These are phyloP conservation scores for Julus scanicus DNA, from an alignment of 2,888 invertebrate genomes.

Conservation along the genomic window DNA sequence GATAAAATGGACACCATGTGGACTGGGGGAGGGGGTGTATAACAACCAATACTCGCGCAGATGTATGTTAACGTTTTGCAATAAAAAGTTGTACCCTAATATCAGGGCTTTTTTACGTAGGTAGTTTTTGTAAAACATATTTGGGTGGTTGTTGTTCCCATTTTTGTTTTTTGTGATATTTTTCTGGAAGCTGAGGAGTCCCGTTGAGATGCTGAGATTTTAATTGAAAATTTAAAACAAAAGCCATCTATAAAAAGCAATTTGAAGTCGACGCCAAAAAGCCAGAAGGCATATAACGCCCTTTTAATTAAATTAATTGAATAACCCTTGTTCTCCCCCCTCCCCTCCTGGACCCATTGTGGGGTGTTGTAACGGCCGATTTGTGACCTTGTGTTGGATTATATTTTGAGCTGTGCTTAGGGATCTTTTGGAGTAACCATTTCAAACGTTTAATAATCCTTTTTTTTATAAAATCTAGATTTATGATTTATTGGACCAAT, in stretches of 20 bases:
- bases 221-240: constrained; percentile 7
- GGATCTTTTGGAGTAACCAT: no score
- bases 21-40: no score
- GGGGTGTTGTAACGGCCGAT: not conserved
- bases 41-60: no score
- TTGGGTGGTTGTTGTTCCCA: not conserved
- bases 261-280: not conserved
- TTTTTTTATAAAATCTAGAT: not conserved
- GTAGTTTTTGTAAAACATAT: not conserved
- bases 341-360: not conserved
- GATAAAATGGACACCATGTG: no score
- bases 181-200: not conserved
- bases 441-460: not conserved
- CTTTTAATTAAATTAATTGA: constrained; percentile 17
- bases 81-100: no score
- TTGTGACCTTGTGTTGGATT: not conserved
- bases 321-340: not conserved
- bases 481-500: not conserved
- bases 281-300: constrained; percentile 1
- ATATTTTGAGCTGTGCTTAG: no score
- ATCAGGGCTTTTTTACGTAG: no score
- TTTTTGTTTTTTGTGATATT: not conserved
- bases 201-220: constrained; percentile 1
- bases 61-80: no score
- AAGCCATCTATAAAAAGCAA: not conserved